Evolutionary conservation across 2,797 vertebrate species (phyloP).

Genomic region (Heteromormyrus szaboi): DNA sequence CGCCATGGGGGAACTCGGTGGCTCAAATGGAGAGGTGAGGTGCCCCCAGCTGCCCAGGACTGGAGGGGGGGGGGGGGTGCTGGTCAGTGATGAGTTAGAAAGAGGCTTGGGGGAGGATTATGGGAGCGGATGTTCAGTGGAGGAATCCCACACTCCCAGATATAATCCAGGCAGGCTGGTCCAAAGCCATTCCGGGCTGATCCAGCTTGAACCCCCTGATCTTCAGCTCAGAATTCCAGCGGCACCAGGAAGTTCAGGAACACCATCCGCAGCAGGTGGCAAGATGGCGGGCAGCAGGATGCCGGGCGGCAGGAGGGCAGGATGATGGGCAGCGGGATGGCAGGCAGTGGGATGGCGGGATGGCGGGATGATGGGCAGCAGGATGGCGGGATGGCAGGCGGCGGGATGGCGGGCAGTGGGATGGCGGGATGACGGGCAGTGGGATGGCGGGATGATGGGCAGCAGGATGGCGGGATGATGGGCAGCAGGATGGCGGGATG

Average conservation of each 20-base stretch:
- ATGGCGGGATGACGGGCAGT: no score
- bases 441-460: no score
- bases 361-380: no score
- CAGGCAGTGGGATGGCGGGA: no score
- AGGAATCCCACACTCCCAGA: constrained; percentile 33
- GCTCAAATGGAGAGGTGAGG: not conserved
- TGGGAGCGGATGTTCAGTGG: constrained; percentile 31
- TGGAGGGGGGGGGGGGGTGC: not conserved
- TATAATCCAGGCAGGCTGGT: constrained; percentile 35
- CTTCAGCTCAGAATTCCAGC: not conserved
- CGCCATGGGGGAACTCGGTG: not conserved
- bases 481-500: no score
- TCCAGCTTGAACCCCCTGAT: not conserved
- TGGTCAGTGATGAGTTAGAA: constrained; percentile 36
- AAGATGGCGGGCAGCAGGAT: not conserved
- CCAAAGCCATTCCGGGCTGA: constrained; percentile 12
- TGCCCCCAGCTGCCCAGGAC: not conserved
- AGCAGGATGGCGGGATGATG: no score
- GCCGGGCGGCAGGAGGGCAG: no score
- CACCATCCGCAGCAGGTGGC: not conserved
- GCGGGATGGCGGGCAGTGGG: no score
- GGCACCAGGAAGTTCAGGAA: not conserved
- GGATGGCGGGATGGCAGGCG: no score
- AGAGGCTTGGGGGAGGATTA: constrained; percentile 31
- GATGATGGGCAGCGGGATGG: no score